Conservation (phyloP, 23 tunicate species). For the Botrylloides violaceus region DNA sequence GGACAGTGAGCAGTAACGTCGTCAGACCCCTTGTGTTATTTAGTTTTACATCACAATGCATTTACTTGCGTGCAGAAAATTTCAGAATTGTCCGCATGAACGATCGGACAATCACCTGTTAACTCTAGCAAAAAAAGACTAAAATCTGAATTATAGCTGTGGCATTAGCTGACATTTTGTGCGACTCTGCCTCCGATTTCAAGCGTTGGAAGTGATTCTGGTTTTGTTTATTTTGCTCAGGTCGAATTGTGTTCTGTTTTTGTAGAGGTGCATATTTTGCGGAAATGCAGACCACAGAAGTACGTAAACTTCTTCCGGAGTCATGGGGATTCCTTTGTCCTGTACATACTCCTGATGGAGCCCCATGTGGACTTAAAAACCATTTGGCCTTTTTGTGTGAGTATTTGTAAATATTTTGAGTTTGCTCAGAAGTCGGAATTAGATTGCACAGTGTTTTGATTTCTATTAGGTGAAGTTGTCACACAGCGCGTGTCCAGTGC, state of each 20-base stretch:
- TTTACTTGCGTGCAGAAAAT: too few relatives aligned
- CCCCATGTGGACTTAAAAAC: constrained; percentile 89
- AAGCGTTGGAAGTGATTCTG: too few relatives aligned
- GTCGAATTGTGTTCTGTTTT: neutral
- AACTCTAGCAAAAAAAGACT: too few relatives aligned
- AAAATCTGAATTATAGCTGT: too few relatives aligned
- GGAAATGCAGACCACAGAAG: constrained; percentile 70
- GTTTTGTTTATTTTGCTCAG: too few relatives aligned
- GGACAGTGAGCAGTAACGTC: too few relatives aligned
- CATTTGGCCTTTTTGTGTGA: constrained; percentile 62
- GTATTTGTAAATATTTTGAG: neutral
- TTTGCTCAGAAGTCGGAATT: neutral
- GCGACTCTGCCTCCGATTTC: too few relatives aligned
- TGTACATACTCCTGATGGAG: constrained; percentile 95
- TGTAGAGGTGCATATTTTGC: constrained; percentile 67
- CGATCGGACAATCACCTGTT: too few relatives aligned
- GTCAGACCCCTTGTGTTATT: too few relatives aligned
- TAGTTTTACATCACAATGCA: too few relatives aligned
- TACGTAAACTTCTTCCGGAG: constrained; percentile 67
- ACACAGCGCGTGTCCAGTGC: constrained; percentile 34
- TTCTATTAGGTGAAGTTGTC: constrained; percentile 42
- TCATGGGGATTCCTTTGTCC: constrained; percentile 95
- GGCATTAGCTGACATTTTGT: too few relatives aligned
- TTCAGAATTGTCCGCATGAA: too few relatives aligned
- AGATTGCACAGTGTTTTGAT: neutral